Conservation (phyloP, 2,797 vertebrate genomes). For the Hoplostethus atlanticus region DNA sequence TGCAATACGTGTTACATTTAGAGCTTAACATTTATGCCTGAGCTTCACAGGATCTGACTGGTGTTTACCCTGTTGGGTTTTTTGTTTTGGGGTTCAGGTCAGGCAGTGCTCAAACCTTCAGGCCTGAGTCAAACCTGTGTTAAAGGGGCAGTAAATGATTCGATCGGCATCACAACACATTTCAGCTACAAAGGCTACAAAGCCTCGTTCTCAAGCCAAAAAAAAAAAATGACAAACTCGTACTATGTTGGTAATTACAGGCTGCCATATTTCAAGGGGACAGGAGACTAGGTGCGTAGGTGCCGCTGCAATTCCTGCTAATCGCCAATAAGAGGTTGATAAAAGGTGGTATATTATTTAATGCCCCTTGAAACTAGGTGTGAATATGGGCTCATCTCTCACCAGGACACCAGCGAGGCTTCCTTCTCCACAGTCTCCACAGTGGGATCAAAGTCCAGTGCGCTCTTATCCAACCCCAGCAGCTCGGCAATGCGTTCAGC, state of each 20-base stretch:
- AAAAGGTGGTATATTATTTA: too few species aligned
- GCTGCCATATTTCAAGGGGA: too few species aligned
- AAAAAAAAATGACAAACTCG: too few species aligned
- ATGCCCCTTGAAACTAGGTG: not conserved
- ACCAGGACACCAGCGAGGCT: conserved; percentile 96
- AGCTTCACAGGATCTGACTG: not conserved
- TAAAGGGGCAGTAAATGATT: not conserved
- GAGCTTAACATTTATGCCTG: not conserved
- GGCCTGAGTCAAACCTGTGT: not conserved
- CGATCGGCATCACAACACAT: too few species aligned
- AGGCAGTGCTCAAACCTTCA: not conserved
- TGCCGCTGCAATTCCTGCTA: too few species aligned
- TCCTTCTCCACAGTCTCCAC: conserved; percentile 91
- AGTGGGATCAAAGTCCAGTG: conserved; percentile 96
- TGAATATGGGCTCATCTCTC: conserved; percentile 46
- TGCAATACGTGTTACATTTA: not conserved
- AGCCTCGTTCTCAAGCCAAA: too few species aligned
- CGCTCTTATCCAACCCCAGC: conserved; percentile 95
- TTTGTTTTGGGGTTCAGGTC: not conserved
- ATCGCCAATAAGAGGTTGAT: too few species aligned
- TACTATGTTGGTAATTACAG: too few species aligned
- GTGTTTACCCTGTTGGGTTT: not conserved
- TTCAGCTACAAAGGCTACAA: too few species aligned
- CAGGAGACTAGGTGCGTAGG: too few species aligned
- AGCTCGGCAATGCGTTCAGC: conserved; percentile 98